These are phyloP conservation scores for Pyrocoelia pectoralis DNA, from an alignment of 2,888 invertebrate genomes.

Conservation along the genomic window DNA sequence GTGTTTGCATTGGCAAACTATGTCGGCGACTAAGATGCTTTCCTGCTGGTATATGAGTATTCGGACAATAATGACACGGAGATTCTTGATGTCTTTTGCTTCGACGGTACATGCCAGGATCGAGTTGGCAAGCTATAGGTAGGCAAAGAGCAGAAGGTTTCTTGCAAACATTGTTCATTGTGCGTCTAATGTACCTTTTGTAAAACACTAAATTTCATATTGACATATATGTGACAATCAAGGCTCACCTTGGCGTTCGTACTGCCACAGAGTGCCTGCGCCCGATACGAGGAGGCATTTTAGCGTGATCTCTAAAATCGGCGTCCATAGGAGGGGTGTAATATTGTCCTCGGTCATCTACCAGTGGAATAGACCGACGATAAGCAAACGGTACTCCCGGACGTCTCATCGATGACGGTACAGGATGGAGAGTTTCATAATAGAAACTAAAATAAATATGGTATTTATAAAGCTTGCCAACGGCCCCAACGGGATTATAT, in stretches of 20 bases:
- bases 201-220: neutral
- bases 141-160: conserved; percentile 54
- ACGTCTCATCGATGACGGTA: conserved; percentile 15
- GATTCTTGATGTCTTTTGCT: conserved; percentile 35
- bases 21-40: neutral
- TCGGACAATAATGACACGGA: neutral
- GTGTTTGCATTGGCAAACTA: conserved; percentile 4
- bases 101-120: conserved; percentile 47
- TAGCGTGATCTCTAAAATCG: conserved; percentile 22
- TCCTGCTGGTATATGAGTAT: neutral
- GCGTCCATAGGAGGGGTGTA: conserved; percentile 26
- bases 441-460: conserved; percentile 39
- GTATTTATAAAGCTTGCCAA: no score
- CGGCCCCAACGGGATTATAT: no score
- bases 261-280: conserved; percentile 42
- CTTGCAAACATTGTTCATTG: conserved; percentile 45
- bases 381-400: conserved; percentile 21
- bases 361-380: conserved; percentile 28
- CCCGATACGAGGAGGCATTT: conserved; percentile 19
- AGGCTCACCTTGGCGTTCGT: conserved; percentile 40
- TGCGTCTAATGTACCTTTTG: conserved; percentile 45
- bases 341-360: conserved; percentile 32
- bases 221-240: neutral
- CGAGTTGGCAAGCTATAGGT: conserved; percentile 52
- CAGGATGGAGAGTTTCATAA: conserved; percentile 26